Evolutionary conservation across 2,888 invertebrate species (phyloP).

Genomic region (Cerastis leucographa): DNA sequence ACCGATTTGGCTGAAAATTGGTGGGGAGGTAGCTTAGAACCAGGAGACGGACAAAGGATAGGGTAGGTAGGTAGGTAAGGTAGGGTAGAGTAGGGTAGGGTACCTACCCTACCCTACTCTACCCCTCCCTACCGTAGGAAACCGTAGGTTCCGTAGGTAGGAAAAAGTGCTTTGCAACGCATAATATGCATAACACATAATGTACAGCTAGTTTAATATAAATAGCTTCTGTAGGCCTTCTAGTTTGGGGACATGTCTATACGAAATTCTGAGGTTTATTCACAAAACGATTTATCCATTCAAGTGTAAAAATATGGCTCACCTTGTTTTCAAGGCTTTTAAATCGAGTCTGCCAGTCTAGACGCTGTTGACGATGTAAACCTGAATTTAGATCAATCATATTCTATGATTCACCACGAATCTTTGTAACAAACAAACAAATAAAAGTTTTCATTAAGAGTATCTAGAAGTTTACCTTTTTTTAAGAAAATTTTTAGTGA

Average conservation of each 20-base stretch:
- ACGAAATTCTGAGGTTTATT: background rate
- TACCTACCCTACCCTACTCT: too few species aligned
- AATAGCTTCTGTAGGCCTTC: background rate
- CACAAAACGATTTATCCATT: background rate
- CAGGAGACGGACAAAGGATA: too few species aligned
- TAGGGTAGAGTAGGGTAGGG: too few species aligned
- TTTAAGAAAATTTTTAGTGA: background rate
- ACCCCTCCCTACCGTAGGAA: too few species aligned
- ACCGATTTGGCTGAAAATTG: too few species aligned
- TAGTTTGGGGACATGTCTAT: background rate
- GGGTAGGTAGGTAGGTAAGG: too few species aligned
- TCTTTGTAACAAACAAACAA: constrained; percentile 16
- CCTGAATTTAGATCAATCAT: constrained; percentile 24
- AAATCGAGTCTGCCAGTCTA: constrained; percentile 14
- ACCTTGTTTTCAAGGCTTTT: background rate
- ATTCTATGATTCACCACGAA: background rate
- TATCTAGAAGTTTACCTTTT: background rate
- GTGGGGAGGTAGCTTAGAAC: too few species aligned
- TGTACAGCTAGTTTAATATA: too few species aligned
- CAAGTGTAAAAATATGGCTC: background rate
- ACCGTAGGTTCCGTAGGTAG: too few species aligned
- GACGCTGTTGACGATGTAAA: constrained; percentile 42
- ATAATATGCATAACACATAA: too few species aligned
- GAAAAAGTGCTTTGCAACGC: too few species aligned
- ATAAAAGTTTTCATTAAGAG: constrained; percentile 6